phyloP scores from a whole-genome alignment of 2,888 invertebrate species.

The Microplitis manilae region DNA sequence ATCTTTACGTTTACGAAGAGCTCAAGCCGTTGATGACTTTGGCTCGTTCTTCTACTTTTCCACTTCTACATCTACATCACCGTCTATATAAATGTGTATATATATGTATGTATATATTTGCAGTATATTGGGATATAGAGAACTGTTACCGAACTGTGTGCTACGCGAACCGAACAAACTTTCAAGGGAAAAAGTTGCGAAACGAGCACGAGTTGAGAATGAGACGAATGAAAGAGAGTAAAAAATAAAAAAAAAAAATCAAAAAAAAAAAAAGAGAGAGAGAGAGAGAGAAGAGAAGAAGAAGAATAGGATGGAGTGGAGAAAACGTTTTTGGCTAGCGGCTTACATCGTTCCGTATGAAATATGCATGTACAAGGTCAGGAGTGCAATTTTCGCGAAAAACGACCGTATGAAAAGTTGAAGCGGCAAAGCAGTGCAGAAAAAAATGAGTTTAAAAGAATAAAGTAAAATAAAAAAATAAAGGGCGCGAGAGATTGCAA shows the following conservation, averaged over 20 bases:
- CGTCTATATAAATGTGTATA: background rate
- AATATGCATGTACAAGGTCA: slow-evolving; percentile 62
- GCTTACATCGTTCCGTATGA: slow-evolving; percentile 61
- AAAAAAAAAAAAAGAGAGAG: slow-evolving; percentile 41
- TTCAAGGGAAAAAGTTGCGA: background rate
- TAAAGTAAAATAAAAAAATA: background rate
- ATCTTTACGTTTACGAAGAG: background rate
- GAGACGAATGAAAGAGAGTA: slow-evolving; percentile 44
- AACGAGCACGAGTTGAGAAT: slow-evolving; percentile 28
- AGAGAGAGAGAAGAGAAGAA: slow-evolving; percentile 35
- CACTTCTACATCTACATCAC: background rate
- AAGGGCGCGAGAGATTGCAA: slow-evolving; percentile 28
- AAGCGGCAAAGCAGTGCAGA: slow-evolving; percentile 39
- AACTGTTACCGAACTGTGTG: background rate
- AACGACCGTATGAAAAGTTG: slow-evolving; percentile 55
- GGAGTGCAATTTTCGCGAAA: slow-evolving; percentile 62
- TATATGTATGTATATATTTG: background rate
- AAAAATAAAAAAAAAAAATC: slow-evolving; percentile 46
- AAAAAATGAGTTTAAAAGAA: background rate
- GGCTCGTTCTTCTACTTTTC: background rate
- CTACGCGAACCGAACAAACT: background rate
- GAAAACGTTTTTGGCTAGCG: slow-evolving; percentile 56
- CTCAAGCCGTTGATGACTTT: background rate
- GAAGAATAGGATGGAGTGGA: slow-evolving; percentile 42
- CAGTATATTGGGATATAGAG: background rate